Conservation (phyloP, 2,113 vertebrate genomes). For the Rousettus leschenaultii region DNA sequence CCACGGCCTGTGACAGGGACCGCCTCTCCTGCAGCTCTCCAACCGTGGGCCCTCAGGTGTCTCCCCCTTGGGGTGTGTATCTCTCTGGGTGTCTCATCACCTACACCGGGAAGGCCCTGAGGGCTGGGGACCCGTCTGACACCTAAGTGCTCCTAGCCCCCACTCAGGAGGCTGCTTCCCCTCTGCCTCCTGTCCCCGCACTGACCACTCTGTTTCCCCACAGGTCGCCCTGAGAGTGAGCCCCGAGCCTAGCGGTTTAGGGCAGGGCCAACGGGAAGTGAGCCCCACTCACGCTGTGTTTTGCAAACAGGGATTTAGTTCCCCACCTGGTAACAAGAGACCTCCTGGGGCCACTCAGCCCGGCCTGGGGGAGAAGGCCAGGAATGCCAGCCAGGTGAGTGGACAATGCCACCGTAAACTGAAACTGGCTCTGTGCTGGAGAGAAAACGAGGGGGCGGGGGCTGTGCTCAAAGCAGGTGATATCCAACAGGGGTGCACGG, state of each 20-base stretch:
- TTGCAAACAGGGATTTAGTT: conserved; percentile 62
- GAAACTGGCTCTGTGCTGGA: not conserved
- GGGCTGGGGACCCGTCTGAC: not conserved
- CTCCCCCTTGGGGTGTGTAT: not conserved
- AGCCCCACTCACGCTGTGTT: not conserved
- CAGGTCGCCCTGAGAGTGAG: not conserved
- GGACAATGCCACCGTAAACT: conserved; percentile 43
- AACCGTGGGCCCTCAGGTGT: not conserved
- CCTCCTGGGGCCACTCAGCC: not conserved
- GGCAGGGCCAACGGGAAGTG: conserved; percentile 49
- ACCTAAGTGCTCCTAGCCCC: not conserved
- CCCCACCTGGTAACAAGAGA: conserved; percentile 64
- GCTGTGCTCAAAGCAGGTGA: not conserved
- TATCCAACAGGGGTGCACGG: not conserved
- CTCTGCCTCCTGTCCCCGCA: not conserved
- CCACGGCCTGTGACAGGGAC: not conserved
- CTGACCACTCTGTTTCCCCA: not conserved
- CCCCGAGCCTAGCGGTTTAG: not conserved
- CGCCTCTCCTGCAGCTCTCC: not conserved
- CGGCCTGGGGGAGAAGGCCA: not conserved
- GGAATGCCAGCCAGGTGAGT: conserved; percentile 35
- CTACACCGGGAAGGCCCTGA: not conserved
- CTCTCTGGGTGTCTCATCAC: not conserved
- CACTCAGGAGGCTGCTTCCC: not conserved
- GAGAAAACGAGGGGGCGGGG: not conserved